phyloP scores from a whole-genome alignment of 1,140 invertebrate genomes.

The Drosophila mojavensis region DNA sequence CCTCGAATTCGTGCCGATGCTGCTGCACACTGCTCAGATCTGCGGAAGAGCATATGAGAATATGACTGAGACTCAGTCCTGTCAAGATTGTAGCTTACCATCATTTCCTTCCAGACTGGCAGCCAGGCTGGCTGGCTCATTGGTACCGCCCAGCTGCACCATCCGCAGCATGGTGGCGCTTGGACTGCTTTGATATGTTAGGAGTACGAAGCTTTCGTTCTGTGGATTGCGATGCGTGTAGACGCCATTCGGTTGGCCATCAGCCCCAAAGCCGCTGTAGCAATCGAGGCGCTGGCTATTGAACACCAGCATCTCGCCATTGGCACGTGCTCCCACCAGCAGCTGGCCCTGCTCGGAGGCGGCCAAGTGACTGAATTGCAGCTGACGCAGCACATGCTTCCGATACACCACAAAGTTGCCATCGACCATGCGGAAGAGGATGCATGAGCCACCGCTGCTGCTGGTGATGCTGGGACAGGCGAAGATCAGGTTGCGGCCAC shows the following conservation, averaged over 20 bases:
- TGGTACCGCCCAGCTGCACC: constrained; percentile 54
- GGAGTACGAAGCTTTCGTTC: constrained; percentile 65
- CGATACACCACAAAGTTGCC: constrained; percentile 63
- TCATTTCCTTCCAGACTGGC: constrained; percentile 41
- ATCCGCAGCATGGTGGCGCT: constrained; percentile 56
- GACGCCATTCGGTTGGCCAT: constrained; percentile 45
- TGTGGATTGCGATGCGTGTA: constrained; percentile 47
- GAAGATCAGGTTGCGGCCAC: constrained; percentile 58
- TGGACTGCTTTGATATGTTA: constrained; percentile 37
- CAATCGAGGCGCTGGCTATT: constrained; percentile 69
- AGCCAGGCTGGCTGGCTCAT: constrained; percentile 30
- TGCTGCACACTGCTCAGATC: constrained; percentile 61
- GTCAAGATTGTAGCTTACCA: constrained; percentile 25
- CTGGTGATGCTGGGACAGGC: constrained; percentile 45
- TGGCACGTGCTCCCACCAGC: constrained; percentile 54
- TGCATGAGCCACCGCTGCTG: constrained; percentile 43
- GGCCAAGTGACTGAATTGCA: constrained; percentile 51
- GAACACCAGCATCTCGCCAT: constrained; percentile 67
- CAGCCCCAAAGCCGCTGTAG: constrained; percentile 58
- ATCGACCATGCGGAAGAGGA: constrained; percentile 67
- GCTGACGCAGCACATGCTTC: constrained; percentile 47
- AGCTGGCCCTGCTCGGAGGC: constrained; percentile 48
- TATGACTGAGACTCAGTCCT: not conserved
- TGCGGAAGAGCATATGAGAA: not conserved
- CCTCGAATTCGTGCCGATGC: constrained; percentile 73